Base-by-base conservation (phyloP, 2,888 invertebrate species). In the Synanthedon formicaeformis region DNA sequence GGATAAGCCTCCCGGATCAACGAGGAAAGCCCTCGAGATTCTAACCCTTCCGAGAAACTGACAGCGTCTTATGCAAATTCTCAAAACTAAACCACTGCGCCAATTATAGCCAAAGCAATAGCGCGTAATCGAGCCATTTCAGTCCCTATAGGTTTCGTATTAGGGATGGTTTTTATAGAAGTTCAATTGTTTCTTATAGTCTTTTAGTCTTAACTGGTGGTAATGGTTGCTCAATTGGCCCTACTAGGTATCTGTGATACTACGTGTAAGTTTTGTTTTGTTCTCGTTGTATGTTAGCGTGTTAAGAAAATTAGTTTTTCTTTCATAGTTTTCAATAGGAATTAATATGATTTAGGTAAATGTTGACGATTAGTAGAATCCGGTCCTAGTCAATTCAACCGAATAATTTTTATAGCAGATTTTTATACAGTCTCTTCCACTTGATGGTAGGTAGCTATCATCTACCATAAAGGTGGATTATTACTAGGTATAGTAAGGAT, bases 61-160 rank as follows among this genome's bases (percentile, higher is more conserved):
- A 81, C 86, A 84, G 76, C 78, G 74, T 81, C 86, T 85, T 87
- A 87, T 86, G 85, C 81, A 87, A 85, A 87, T 87, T 82, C 78
- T 66, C 74, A 74, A 60, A 84, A 82, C 77, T 82, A 78, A 65
- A n/a, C 6, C 0, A 70, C 14, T 13, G 58, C 60, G 51, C 48
- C 6, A 55, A 53, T 59, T 52, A 48, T 69, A 60, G 10, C 0
- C 0, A 0, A 0, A 2, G 34, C 8, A 10, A 2, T 10, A 1
- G 34, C 34, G 34, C 34, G 10, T 34, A 34, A 34, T 10, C 34
- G 34, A 34, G 10, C 34, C 6, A 34, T 34, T 34, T 34, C 34
- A 10, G 34, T 34, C 10, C 34, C 10, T 34, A 34, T 34, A 34
- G 2, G 3, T 10, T 34, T 8, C 0, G 0, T 0, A 0, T 2